Base-by-base conservation (phyloP, 2,888 invertebrate genomes). In the Amaurobius ferox region DNA sequence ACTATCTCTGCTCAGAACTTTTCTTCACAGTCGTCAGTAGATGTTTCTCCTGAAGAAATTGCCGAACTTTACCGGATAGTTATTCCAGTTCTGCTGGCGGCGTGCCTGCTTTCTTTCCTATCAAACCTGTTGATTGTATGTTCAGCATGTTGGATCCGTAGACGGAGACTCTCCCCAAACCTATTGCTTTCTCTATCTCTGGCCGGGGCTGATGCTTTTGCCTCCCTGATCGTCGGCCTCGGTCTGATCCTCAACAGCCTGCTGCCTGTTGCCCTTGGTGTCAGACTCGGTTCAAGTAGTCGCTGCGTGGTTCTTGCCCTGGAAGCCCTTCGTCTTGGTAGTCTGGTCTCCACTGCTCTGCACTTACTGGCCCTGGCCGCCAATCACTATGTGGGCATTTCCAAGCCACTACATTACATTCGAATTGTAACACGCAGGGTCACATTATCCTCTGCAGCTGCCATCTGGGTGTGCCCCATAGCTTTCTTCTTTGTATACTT, bases 341-440 rank as follows among this genome's bases (percentile, higher is more conserved):
- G 93, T 1, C 92, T 94, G 74, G 92, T 94, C 55, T 93, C 94
- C 26, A 94, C 94, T 0, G 94, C 94, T 7, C 91, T 93, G 61
- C 94, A 94, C 89, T 92, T 95, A 6, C 91, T 94, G 55, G 93
- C 93, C 0, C 91, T 95, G 30, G 94, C 94, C 40, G 91, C 94
- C 80, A 94, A 94, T 91, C 94, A 95, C 90, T 94, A 94, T 91
- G 91, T 94, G 40, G 94, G 94, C n/a, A 94, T 94, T 78, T 91
- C 93, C 1, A 91, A 91, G 61, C 94, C 94, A 0, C 92, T 94
- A 6, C 94, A 94, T 89, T 94, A 94, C 90, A 92, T 93, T n/a
- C 92, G 93, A 7, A 93, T 93, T 39, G 92, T 94, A 90, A 93
- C 94, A 0, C 91, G 93, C 76, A 90, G 92, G 64, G 93, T 92